Evolutionary conservation across 2,888 invertebrate genomes (phyloP).

Genomic region (Ormyrus rosae): DNA sequence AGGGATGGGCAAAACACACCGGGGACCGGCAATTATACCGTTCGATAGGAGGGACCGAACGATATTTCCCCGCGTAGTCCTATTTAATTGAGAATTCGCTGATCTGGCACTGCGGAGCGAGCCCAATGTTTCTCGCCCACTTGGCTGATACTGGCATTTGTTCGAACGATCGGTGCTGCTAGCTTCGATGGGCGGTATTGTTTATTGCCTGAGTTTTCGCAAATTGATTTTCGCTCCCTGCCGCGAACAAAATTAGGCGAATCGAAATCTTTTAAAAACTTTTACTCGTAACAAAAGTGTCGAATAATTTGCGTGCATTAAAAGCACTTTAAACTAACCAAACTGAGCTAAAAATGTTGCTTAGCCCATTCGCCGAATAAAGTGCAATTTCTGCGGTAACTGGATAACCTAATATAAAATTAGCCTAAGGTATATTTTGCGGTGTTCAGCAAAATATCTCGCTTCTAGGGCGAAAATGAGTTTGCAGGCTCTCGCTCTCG

Average conservation of each 20-base stretch:
- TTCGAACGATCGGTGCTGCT: no score
- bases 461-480: slow-evolving; percentile 48
- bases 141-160: neutral
- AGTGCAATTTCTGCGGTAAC: slow-evolving; percentile 27
- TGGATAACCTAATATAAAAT: slow-evolving; percentile 44
- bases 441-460: slow-evolving; percentile 42
- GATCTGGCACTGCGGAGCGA: slow-evolving; percentile 8
- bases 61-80: slow-evolving; percentile 23
- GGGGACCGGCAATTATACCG: slow-evolving; percentile 35
- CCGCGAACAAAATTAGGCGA: no score
- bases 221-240: no score
- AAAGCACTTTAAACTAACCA: no score
- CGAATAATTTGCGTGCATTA: no score
- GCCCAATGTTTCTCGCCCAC: neutral
- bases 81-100: slow-evolving; percentile 43
- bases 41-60: neutral
- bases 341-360: no score
- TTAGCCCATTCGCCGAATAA: neutral
- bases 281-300: no score
- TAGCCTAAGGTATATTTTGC: slow-evolving; percentile 41
- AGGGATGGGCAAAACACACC: slow-evolving; percentile 35
- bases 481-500: slow-evolving; percentile 19
- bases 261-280: no score
- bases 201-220: no score
- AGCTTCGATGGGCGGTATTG: no score